Base-by-base conservation (phyloP, 2,888 invertebrate species). In the Tachina fera region DNA sequence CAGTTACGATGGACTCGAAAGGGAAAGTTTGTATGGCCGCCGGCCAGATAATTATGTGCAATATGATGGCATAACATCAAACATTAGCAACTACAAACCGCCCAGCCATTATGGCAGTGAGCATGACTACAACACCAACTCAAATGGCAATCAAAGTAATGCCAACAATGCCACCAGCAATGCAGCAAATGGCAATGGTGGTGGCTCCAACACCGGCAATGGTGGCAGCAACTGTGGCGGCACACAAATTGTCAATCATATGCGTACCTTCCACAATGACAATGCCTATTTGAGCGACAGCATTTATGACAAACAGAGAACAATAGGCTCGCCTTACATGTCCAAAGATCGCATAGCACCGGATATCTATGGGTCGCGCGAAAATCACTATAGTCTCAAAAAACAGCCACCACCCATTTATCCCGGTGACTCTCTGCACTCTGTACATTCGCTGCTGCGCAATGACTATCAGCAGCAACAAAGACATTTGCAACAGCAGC, bases 81-180 rank as follows among this genome's bases (percentile, higher is more conserved):
- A 88, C 14, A 87, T 88, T 0, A 89, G 88, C 1, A 90, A 90
- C 13, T 92, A 92, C 39, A 92, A 92, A 83, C 90, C 91, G 0
- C 92, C 92, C 51, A 92, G 92, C 65, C 92, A 92, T 65, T 92
- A 92, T 77, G 92, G 92, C 86, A 92, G 92, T 77, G 92, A 93
- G 51, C 91, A 92, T 71, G 92, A 92, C 45, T 92, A 92, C 70
- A 90, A 91, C 9, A 89, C 88, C 19, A 76, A 86, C 60, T 58
- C 61, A 11, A 85, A 83, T 53, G 87, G 87, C 13, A 88, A 89
- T 13, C 89, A 87, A 1, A 71, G 70, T 65, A 84, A 78, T n/a
- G 68, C 70, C 41, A 88, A 72, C n/a, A 88, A 16, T 47, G 87
- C 83, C 10, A 88, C 88, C 0, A 89, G 90, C 31, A 91, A 90